Conservation (phyloP, 2,888 invertebrate genomes). For the Leptarthrus brevirostris region DNA sequence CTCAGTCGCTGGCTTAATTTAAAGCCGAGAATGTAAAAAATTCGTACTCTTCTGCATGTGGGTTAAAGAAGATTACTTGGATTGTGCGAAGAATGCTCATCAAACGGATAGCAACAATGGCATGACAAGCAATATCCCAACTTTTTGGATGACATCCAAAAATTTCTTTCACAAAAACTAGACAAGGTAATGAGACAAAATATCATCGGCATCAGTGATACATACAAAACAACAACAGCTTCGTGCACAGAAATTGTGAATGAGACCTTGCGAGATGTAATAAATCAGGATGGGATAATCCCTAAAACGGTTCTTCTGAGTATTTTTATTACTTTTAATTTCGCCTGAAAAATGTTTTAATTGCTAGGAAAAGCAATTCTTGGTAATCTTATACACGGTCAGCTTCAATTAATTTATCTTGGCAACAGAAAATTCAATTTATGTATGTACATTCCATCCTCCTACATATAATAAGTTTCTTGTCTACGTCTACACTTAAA, state of each 20-base stretch:
- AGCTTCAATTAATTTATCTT: too few relatives aligned
- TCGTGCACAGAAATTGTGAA: constrained; percentile 13
- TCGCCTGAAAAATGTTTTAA: too few relatives aligned
- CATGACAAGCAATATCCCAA: constrained; percentile 38
- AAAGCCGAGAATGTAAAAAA: too few relatives aligned
- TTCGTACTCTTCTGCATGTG: background rate
- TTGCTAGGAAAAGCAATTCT: too few relatives aligned
- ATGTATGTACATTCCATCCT: too few relatives aligned
- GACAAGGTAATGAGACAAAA: background rate
- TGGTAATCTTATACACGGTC: too few relatives aligned
- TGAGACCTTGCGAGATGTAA: constrained; percentile 17
- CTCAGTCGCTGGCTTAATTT: too few relatives aligned
- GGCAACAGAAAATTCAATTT: too few relatives aligned
- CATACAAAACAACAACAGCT: background rate
- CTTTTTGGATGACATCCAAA: constrained; percentile 27
- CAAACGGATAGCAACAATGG: constrained; percentile 31
- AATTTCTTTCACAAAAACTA: constrained; percentile 36
- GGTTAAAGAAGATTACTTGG: constrained; percentile 15
- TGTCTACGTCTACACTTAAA: too few relatives aligned
- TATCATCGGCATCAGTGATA: background rate
- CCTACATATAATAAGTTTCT: too few relatives aligned
- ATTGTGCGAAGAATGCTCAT: constrained; percentile 32
- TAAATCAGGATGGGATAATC: constrained; percentile 25
- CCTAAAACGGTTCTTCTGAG: constrained; percentile 14
- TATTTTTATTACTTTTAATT: background rate